Evolutionary conservation across 2,888 invertebrate species (phyloP).

Genomic region (Anagyrus pseudococci): DNA sequence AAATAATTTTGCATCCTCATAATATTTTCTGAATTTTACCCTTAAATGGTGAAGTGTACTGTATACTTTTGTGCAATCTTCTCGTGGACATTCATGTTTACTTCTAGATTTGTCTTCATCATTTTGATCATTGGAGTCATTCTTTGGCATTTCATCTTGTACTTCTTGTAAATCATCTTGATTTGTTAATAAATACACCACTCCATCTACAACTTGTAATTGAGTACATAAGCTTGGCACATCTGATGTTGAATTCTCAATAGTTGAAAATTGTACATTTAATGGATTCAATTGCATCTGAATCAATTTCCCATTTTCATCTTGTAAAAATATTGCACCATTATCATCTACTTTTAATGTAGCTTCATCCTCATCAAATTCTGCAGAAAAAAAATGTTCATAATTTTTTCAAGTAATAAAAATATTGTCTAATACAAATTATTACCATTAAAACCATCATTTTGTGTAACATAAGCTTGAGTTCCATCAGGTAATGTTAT

Average conservation of each 20-base stretch:
- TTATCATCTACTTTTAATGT: constrained; percentile 49
- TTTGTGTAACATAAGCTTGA: constrained; percentile 55
- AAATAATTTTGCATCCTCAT: neutral
- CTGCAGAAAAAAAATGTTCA: neutral
- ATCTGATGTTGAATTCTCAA: constrained; percentile 34
- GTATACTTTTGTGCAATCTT: constrained; percentile 64
- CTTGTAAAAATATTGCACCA: constrained; percentile 53
- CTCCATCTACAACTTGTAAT: constrained; percentile 53
- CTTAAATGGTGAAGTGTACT: constrained; percentile 64
- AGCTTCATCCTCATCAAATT: constrained; percentile 37
- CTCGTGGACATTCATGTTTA: constrained; percentile 60
- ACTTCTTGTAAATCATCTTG: constrained; percentile 52
- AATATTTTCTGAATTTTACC: constrained; percentile 46
- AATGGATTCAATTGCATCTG: constrained; percentile 51
- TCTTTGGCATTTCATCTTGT: constrained; percentile 48
- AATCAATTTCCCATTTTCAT: constrained; percentile 49
- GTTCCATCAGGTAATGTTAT: constrained; percentile 58
- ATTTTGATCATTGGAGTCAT: constrained; percentile 52
- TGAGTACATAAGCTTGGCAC: constrained; percentile 47
- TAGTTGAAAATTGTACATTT: constrained; percentile 43
- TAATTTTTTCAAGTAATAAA: neutral
- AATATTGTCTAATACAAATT: neutral
- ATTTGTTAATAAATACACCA: constrained; percentile 53
- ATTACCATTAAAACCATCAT: constrained; percentile 40
- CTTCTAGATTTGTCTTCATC: constrained; percentile 46